Conservation (phyloP, 2,888 invertebrate genomes). For the Macrosiphum euphorbiae region DNA sequence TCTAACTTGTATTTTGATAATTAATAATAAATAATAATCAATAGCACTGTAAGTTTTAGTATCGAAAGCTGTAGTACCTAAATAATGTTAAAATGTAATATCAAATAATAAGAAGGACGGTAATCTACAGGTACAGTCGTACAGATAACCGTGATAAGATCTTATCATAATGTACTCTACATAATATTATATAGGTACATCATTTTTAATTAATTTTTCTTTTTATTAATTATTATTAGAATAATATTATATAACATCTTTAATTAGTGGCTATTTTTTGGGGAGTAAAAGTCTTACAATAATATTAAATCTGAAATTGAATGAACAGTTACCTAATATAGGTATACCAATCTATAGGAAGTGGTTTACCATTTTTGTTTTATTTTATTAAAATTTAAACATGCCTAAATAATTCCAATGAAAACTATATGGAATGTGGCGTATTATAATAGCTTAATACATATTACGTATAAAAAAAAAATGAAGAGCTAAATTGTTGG, state of each 20-base stretch:
- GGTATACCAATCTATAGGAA: background rate
- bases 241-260: background rate
- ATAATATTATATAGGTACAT: background rate
- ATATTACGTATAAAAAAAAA: background rate
- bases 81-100: background rate
- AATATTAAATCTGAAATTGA: background rate
- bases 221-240: background rate
- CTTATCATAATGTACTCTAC: background rate
- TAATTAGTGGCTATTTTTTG: slow-evolving; percentile 25
- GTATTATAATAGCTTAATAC: background rate
- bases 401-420: background rate
- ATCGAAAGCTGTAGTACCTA: background rate
- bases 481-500: background rate
- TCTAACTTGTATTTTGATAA: background rate
- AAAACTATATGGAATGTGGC: background rate
- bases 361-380: background rate
- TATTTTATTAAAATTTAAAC: background rate
- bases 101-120: background rate
- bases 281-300: slow-evolving; percentile 53
- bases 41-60: background rate
- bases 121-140: background rate
- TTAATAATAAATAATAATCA: background rate
- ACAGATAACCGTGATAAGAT: background rate
- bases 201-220: background rate
- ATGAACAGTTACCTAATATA: slow-evolving; percentile 1